phyloP scores from a whole-genome alignment of 2,113 vertebrate species.

The Gallinago media region DNA sequence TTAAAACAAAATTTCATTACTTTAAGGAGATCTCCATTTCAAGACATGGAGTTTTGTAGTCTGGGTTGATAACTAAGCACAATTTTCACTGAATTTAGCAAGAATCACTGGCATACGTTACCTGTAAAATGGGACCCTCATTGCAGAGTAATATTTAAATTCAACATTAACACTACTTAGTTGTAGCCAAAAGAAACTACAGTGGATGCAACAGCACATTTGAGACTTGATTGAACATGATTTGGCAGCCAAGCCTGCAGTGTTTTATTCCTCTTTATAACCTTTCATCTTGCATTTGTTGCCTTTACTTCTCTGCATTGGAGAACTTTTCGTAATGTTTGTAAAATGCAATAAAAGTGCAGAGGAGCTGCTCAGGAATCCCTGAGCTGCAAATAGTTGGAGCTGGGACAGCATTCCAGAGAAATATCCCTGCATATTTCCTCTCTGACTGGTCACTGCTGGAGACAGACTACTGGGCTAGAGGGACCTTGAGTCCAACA shows the following conservation, averaged over 20 bases:
- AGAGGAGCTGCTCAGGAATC: neutral
- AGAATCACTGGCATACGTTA: neutral
- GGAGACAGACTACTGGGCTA: neutral
- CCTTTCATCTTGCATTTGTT: neutral
- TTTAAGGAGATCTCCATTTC: neutral
- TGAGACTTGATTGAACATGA: neutral
- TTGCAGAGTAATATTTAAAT: neutral
- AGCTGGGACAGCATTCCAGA: constrained; percentile 13
- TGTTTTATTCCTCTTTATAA: neutral
- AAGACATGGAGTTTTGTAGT: neutral
- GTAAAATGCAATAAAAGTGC: neutral
- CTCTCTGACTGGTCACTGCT: neutral
- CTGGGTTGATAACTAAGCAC: neutral
- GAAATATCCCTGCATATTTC: constrained; percentile 3
- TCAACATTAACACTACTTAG: neutral
- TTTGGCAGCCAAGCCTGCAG: neutral
- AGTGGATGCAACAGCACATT: neutral
- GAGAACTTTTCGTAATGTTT: neutral
- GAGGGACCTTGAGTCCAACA: neutral
- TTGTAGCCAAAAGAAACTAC: neutral
- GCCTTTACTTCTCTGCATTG: neutral
- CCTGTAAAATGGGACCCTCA: neutral
- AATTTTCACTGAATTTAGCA: neutral
- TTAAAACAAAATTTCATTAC: neutral
- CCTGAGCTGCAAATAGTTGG: neutral